Evolutionary conservation across 2,888 invertebrate genomes (phyloP), one percentile per base, ranked within the genome.

Genomic region (Eupithecia insigniata): DNA sequence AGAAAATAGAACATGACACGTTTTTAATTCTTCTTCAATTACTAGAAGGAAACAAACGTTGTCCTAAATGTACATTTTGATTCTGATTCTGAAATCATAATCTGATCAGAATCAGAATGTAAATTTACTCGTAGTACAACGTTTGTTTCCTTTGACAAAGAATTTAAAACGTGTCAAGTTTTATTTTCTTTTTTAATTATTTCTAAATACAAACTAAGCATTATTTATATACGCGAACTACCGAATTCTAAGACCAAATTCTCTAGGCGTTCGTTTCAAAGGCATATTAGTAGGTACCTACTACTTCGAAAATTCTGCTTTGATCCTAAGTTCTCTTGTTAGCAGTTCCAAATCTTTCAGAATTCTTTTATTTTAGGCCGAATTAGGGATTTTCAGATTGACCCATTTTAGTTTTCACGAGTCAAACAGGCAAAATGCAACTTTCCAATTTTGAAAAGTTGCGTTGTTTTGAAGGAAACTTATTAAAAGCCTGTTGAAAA

Each of bases 301-400:
- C 22, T 55, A 14, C 12, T 12, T 51, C 12, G 12, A 55, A 51
- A 55, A 55, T 55, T 4, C 26, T 55, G n/a, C 61, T 61, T 34
- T 62, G 61, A 62, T 34, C n/a, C 61, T 22, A 32, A 30, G 30
- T 61, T 30, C 60, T 28, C 60, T 61, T 32, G 61, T 61, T 32
- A 61, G 61, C 30, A 30, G 58, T 58, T n/a, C 55, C 26, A 26
- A 26, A 55, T 32, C n/a, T 22, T 34, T 32, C 4, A 34, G n/a
- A 30, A 61, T 18, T 18, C n/a, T 62, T 32, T 32, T 32, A n/a
- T 32, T 32, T 18, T 3, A 62, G 4, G 61, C 32, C 10, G 61
- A 62, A 0, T 30, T 0, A 32, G n/a, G 61, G 34, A 62, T 62
- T 62, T 62, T n/a, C 34, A 34, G 55, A 55, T 26, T 55, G 26